Percentiles rank a stretch among this genome's conserved stretches.
Evolutionary conservation across 2,888 invertebrate species (phyloP).

Genomic region (Homarus gammarus): DNA sequence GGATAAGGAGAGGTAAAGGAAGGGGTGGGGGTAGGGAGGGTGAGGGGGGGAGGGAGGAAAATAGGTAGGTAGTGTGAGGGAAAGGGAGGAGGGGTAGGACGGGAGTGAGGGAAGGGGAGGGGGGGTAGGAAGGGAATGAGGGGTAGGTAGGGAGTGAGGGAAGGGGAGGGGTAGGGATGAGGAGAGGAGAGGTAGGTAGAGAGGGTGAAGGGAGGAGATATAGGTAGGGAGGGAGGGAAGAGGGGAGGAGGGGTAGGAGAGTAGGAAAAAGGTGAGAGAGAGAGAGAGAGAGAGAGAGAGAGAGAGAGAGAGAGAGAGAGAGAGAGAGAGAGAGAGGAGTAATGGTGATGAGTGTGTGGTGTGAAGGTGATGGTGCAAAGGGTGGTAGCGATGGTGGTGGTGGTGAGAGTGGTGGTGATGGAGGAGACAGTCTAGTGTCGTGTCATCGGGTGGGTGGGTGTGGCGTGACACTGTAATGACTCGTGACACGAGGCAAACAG

Average conservation of each 20-base stretch:
- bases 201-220: neutral
- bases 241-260: neutral
- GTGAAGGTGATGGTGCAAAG: too few relatives aligned
- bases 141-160: slow-evolving; percentile 6
- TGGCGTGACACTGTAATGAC: too few relatives aligned
- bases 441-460: too few relatives aligned
- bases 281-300: too few relatives aligned
- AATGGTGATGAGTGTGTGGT: too few relatives aligned
- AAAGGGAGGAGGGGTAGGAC: neutral
- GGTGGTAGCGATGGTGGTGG: too few relatives aligned
- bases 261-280: neutral
- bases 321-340: neutral
- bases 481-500: too few relatives aligned
- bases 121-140: neutral
- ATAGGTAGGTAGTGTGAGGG: neutral
- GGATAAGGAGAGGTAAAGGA: too few relatives aligned
- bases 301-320: neutral
- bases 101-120: too few relatives aligned
- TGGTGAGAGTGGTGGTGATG: too few relatives aligned
- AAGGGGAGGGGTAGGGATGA: neutral
- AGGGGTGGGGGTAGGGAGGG: neutral
- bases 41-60: neutral
- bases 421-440: too few relatives aligned
- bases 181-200: neutral
- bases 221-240: neutral